Conservation (phyloP, 2,113 vertebrate species). For the Anser brachyrhynchus region DNA sequence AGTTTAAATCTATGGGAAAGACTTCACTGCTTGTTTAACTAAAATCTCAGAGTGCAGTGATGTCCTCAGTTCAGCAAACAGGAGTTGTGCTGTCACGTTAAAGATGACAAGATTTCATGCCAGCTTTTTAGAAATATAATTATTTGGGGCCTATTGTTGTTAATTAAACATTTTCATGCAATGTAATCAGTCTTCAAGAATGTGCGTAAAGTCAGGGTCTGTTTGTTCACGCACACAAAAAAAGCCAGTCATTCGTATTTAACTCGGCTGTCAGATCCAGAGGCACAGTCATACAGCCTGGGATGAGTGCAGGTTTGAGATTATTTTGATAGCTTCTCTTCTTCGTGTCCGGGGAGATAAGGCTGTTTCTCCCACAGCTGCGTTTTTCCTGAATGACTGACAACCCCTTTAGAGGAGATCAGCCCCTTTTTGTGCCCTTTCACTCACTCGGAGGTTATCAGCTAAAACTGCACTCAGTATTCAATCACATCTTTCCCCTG, state of each 20-base stretch:
- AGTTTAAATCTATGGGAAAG: background rate
- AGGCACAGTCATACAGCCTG: background rate
- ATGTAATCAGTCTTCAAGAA: slow-evolving; percentile 28
- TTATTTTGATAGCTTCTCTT: slow-evolving; percentile 68
- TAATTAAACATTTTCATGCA: slow-evolving; percentile 16
- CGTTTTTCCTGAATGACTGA: slow-evolving; percentile 61
- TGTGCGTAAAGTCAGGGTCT: background rate
- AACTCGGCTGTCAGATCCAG: slow-evolving; percentile 45
- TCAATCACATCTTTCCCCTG: slow-evolving; percentile 72
- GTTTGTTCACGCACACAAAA: background rate
- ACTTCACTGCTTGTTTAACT: background rate
- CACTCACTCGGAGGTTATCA: slow-evolving; percentile 68
- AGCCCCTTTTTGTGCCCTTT: slow-evolving; percentile 66
- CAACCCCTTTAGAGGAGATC: slow-evolving; percentile 61
- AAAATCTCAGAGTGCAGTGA: background rate
- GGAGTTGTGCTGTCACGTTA: background rate
- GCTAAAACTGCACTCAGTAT: slow-evolving; percentile 66
- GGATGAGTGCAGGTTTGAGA: slow-evolving; percentile 43
- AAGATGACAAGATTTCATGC: background rate
- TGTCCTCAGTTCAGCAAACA: background rate
- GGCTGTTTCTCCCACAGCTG: slow-evolving; percentile 58
- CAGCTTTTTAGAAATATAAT: background rate
- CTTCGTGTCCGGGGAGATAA: slow-evolving; percentile 68
- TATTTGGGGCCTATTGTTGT: background rate
- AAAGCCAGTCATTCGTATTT: background rate